These are phyloP conservation scores for Lasioglossum morio DNA, from an alignment of 2,888 invertebrate genomes.

Conservation along the genomic window DNA sequence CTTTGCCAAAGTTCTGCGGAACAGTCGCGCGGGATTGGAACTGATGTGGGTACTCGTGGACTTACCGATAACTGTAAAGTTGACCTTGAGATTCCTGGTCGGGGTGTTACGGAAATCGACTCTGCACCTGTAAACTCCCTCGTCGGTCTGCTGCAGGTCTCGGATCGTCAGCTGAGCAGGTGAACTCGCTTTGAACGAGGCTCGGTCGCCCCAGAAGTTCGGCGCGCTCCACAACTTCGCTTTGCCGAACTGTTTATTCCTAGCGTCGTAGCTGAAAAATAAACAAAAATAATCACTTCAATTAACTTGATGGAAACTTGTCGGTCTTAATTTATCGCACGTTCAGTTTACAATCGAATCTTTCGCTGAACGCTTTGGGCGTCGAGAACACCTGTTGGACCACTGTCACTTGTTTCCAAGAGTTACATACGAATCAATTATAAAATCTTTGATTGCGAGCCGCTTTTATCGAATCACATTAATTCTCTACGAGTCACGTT, in stretches of 20 bases:
- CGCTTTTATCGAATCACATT: background rate
- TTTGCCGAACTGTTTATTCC: conserved; percentile 86
- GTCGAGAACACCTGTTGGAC: background rate
- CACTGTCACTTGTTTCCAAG: background rate
- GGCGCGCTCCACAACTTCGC: conserved; percentile 87
- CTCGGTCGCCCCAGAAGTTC: conserved; percentile 86
- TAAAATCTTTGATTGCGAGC: background rate
- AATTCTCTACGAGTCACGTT: background rate
- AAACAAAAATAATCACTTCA: background rate
- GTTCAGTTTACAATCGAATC: background rate
- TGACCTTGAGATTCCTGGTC: conserved; percentile 90
- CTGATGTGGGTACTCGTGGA: background rate
- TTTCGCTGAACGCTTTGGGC: background rate
- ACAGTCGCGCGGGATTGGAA: background rate
- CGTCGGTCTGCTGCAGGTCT: conserved; percentile 85
- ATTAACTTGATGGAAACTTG: background rate
- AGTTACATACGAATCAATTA: background rate
- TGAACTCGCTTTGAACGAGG: conserved; percentile 86
- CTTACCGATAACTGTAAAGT: conserved; percentile 91
- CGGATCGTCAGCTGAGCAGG: conserved; percentile 86
- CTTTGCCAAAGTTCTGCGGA: background rate
- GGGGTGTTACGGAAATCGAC: conserved; percentile 91
- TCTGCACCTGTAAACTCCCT: conserved; percentile 90
- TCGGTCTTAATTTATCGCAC: background rate
- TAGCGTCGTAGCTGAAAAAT: conserved; percentile 87